Evolutionary conservation across 2,888 invertebrate species (phyloP).

Genomic region (Orgyia antiqua): DNA sequence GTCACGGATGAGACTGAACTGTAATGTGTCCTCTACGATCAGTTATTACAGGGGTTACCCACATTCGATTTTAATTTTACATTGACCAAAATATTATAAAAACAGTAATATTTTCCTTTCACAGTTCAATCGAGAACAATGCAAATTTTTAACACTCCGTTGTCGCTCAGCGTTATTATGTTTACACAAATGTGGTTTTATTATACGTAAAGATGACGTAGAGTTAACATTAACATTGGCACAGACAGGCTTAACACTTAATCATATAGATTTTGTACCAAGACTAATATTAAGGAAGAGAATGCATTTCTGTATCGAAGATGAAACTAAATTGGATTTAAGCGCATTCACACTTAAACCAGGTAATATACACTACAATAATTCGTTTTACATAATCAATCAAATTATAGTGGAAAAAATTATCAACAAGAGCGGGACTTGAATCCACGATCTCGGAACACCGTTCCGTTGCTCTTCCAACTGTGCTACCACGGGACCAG

Average conservation of each 20-base stretch:
- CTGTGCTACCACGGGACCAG: no score
- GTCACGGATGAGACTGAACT: no score
- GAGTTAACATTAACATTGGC: slow-evolving; percentile 38
- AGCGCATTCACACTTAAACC: slow-evolving; percentile 44
- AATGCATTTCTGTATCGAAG: slow-evolving; percentile 25
- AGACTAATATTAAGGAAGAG: slow-evolving; percentile 39
- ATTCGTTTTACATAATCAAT: no score
- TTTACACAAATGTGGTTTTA: slow-evolving; percentile 48
- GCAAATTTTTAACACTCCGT: slow-evolving; percentile 53
- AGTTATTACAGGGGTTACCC: no score
- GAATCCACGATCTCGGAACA: no score
- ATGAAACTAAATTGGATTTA: slow-evolving; percentile 35
- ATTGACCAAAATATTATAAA: no score
- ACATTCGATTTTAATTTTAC: no score
- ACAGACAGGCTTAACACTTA: slow-evolving; percentile 20
- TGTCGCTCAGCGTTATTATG: slow-evolving; percentile 34
- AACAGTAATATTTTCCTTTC: slow-evolving; percentile 4
- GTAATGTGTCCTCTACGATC: no score
- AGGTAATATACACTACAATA: slow-evolving; percentile 34
- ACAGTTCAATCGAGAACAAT: slow-evolving; percentile 48
- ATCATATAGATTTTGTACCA: slow-evolving; percentile 47
- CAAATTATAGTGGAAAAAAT: no score
- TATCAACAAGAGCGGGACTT: no score
- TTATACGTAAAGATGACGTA: slow-evolving; percentile 33
- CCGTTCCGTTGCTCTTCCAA: no score